Evolutionary conservation across 2,113 vertebrate genomes (phyloP), one percentile per base, ranked within the genome.

Genomic region (Nymphicus hollandicus): DNA sequence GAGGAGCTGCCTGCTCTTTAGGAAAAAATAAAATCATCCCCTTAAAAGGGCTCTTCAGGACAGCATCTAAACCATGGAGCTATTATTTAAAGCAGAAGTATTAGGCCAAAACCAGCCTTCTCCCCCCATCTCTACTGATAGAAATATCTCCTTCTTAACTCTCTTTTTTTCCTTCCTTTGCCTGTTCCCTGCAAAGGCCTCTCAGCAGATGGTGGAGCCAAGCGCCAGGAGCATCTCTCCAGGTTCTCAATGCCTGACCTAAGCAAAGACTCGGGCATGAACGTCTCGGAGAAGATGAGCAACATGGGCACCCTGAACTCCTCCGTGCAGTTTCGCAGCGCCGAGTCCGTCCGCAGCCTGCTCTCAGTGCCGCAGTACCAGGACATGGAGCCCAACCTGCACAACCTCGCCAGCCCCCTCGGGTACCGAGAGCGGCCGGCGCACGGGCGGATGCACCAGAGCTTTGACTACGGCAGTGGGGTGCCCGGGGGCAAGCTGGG

Each of bases 191-290:
- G 6, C 39, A 55, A 96, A 99, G 99, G 99, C 28, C 98, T 98
- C 80, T 99, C 99, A 0, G 98, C 98, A 8, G 99, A 99, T 1
- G 98, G 99, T 4, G 98, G 98, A 17, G 97, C 98, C 93, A 99
- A 98, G 93, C 98, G 98, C 52, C 99, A 99, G 96, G 99, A 99
- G 96, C 99, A 99, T 77, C 98, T 99, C 41, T 99, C 99, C 66
- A 98, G 99, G 29, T 99, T 99, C 95, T 99, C 99, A 29, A 99
- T 99, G 99, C 99, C 99, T 0, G 99, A 99, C 96, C 98, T 99
- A 93, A 99, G 99, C 98, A 99, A 99, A 97, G 99, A 99, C 98
- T 99, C 99, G 0, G 99, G 99, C 50, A 99, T 99, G 99, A 99
- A 99, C 3, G 91, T 99, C 88, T 99, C 99, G 0, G 99, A 99